Evolutionary conservation across 2,113 vertebrate genomes (phyloP).

Genomic region (zebrafish (Danio rerio)): GRCz12tu NC_133178.1:54427501-54428000

Average conservation of each 20-base stretch:
- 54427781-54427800: constrained; percentile 37
- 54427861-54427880: constrained; percentile 17
- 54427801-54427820: constrained; percentile 60
- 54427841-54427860: constrained; percentile 19
- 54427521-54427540: neutral
- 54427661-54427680: constrained; percentile 20
- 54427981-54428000: neutral
- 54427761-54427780: constrained; percentile 43
- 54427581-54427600: neutral
- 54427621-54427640: constrained; percentile 8
- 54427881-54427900: constrained; percentile 37
- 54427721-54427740: constrained; percentile 31
- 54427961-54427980: constrained; percentile 4
- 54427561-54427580: constrained; percentile 7
- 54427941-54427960: constrained; percentile 35
- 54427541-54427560: constrained; percentile 4
- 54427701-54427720: constrained; percentile 24
- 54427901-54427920: constrained; percentile 44
- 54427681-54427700: constrained; percentile 28
- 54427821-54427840: constrained; percentile 52
- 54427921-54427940: constrained; percentile 41
- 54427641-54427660: constrained; percentile 6
- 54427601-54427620: constrained; percentile 8
- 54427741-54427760: constrained; percentile 36
- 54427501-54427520: neutral